Conservation (phyloP, 1,140 invertebrate species). For the Hypsibius dujardini region DNA sequence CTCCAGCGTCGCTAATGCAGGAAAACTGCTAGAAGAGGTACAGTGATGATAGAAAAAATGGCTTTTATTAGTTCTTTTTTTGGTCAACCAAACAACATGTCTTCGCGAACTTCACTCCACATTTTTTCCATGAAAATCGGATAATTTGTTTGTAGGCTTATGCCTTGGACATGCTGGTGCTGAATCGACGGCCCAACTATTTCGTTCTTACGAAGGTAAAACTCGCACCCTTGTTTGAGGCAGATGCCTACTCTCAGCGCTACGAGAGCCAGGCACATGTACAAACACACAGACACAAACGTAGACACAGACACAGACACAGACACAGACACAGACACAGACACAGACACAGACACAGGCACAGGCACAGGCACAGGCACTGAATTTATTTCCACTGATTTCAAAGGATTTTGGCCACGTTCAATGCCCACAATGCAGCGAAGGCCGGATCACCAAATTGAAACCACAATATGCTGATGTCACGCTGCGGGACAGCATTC, state of each 20-base stretch:
- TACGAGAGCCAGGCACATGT: too few species aligned
- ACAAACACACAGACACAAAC: too few species aligned
- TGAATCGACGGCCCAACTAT: slow-evolving; percentile 23
- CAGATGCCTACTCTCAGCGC: too few species aligned
- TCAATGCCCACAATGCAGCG: slow-evolving; percentile 5
- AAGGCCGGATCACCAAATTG: background rate
- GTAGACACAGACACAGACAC: too few species aligned
- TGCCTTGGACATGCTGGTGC: slow-evolving; percentile 20
- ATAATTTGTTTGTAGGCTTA: slow-evolving; percentile 23
- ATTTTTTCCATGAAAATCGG: slow-evolving; percentile 4
- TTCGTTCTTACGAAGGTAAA: slow-evolving; percentile 22
- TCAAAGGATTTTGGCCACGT: background rate
- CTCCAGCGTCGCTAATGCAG: slow-evolving; percentile 23
- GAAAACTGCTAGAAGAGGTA: slow-evolving; percentile 24
- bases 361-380: too few species aligned
- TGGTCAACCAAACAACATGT: background rate
- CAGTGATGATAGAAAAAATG: background rate
- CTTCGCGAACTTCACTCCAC: background rate
- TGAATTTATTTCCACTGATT: too few species aligned
- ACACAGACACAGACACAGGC: too few species aligned
- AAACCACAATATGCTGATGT: too few species aligned
- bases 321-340: too few species aligned
- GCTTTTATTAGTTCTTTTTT: background rate
- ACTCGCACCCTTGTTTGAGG: background rate
- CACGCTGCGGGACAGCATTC: too few species aligned